A percentile compares a stretch with the other conserved stretches of the same genome.
Conservation (phyloP, 2,888 invertebrate species). For the Nysson spinosus region DNA sequence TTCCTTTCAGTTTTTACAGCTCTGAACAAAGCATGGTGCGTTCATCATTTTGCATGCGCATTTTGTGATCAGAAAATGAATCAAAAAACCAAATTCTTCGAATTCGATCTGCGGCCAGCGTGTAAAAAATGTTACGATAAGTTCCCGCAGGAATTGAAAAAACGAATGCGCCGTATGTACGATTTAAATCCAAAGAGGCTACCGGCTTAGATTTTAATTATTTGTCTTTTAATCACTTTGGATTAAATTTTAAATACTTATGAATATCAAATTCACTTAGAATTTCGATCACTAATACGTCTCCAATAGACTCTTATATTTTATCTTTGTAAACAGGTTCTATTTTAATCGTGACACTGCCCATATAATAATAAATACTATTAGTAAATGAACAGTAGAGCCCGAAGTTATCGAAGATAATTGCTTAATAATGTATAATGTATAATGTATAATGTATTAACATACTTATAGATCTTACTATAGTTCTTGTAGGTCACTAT, state of each 20-base stretch:
- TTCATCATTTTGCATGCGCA: slow-evolving; percentile 98
- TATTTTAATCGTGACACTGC: no score
- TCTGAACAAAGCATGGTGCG: slow-evolving; percentile 99
- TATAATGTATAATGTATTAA: no score
- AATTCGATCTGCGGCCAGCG: slow-evolving; percentile 98
- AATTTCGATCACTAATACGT: no score
- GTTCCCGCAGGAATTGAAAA: slow-evolving; percentile 95
- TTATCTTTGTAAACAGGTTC: no score
- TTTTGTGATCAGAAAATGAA: slow-evolving; percentile 97
- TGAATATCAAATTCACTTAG: no score
- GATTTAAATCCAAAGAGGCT: slow-evolving; percentile 85
- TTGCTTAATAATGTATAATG: no score
- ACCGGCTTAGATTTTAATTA: slow-evolving; percentile 63
- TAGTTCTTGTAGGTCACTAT: no score
- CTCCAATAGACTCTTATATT: no score
- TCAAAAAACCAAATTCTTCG: slow-evolving; percentile 99
- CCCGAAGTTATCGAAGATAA: no score
- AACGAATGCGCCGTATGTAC: slow-evolving; percentile 93
- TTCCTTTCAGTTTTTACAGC: slow-evolving; percentile 92
- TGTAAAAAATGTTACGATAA: slow-evolving; percentile 99
- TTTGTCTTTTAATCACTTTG: neutral
- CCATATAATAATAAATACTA: no score
- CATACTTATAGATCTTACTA: no score
- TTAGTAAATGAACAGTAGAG: no score
- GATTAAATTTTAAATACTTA: neutral